phyloP scores from a whole-genome alignment of 2,888 invertebrate species.

The Coenonympha glycerion region DNA sequence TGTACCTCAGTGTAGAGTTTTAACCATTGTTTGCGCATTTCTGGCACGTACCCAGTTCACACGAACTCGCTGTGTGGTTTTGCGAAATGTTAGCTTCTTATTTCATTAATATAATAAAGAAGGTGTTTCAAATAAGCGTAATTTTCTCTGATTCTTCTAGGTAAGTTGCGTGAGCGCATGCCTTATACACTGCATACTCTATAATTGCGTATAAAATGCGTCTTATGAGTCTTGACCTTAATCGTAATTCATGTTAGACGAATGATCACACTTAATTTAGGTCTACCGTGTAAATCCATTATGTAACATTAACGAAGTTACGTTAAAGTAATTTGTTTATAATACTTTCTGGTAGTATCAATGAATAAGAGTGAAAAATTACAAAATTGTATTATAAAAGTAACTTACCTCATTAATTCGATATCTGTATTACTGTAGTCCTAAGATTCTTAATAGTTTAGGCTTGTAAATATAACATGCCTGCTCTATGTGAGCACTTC shows the following conservation, averaged over 20 bases:
- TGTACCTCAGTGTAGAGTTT: conserved; percentile 29
- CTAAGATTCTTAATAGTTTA: too few species aligned
- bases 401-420: too few species aligned
- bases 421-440: too few species aligned
- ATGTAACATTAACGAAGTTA: neutral
- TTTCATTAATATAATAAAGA: conserved; percentile 3
- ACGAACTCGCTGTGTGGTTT: conserved; percentile 41
- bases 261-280: neutral
- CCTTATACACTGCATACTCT: neutral
- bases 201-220: neutral
- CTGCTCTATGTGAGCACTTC: too few species aligned
- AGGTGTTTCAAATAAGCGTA: neutral
- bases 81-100: conserved; percentile 41
- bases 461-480: too few species aligned
- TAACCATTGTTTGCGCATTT: conserved; percentile 53
- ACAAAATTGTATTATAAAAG: too few species aligned
- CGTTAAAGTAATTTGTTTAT: too few species aligned
- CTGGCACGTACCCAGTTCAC: conserved; percentile 66
- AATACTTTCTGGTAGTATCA: too few species aligned
- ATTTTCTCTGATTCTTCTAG: neutral
- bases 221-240: neutral
- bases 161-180: neutral
- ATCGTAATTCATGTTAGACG: neutral
- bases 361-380: too few species aligned
- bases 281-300: neutral